phyloP scores from a whole-genome alignment of 2,113 vertebrate genomes.

The Chroicocephalus ridibundus region DNA sequence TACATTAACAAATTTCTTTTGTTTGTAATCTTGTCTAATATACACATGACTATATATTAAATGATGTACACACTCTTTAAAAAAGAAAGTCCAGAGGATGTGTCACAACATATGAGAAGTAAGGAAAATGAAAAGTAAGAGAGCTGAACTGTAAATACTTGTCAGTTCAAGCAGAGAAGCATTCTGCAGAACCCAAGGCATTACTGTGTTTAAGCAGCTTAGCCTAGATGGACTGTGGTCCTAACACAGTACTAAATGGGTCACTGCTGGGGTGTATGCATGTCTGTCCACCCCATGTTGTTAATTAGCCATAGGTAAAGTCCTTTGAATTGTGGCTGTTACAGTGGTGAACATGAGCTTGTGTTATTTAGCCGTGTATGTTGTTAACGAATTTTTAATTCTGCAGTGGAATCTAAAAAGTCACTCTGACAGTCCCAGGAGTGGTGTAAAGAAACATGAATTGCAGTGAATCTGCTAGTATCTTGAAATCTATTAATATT shows the following conservation, averaged over 20 bases:
- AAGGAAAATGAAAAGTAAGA: neutral
- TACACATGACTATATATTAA: neutral
- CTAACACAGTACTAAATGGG: slow-evolving; percentile 30
- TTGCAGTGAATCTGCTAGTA: neutral
- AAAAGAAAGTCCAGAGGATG: neutral
- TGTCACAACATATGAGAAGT: neutral
- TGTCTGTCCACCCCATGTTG: neutral
- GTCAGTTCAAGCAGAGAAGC: neutral
- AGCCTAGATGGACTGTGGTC: slow-evolving; percentile 20
- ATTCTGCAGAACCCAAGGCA: slow-evolving; percentile 25
- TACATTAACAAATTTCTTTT: neutral
- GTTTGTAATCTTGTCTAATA: neutral
- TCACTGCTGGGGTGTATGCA: neutral
- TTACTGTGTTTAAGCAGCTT: slow-evolving; percentile 61
- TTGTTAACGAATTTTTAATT: neutral
- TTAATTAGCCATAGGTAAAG: neutral
- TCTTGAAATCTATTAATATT: neutral
- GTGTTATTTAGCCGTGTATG: neutral
- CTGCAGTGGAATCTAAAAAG: neutral
- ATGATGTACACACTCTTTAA: neutral
- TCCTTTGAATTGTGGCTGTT: neutral
- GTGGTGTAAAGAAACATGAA: neutral
- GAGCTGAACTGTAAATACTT: slow-evolving; percentile 15
- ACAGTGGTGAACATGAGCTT: neutral
- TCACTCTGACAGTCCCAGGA: neutral